Evolutionary conservation across 1,140 invertebrate species (phyloP).

Genomic region (Leptopilina boulardi): DNA sequence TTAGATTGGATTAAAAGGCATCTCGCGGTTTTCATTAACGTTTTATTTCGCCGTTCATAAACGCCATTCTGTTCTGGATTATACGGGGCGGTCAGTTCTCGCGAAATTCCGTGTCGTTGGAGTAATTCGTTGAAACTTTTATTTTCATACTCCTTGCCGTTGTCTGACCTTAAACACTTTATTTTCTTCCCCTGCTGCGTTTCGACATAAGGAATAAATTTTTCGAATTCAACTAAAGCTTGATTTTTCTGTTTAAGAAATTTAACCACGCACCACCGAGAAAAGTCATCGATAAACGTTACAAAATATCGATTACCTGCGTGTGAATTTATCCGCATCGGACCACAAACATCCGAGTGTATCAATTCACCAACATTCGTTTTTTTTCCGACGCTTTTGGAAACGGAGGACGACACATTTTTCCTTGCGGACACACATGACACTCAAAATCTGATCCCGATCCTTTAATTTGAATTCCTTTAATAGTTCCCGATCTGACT

Average conservation of each 20-base stretch:
- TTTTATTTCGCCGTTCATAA: constrained; percentile 57
- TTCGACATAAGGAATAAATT: constrained; percentile 1
- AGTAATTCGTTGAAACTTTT: neutral
- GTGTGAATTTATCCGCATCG: no score
- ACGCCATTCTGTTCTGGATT: constrained; percentile 68
- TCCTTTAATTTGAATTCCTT: neutral
- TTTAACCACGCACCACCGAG: neutral
- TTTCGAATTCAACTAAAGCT: constrained; percentile 62
- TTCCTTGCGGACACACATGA: no score
- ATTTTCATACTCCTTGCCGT: constrained; percentile 58
- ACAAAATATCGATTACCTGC: no score
- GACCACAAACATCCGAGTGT: no score
- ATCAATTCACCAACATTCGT: constrained; percentile 46
- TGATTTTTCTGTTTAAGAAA: constrained; percentile 61
- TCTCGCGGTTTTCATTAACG: constrained; percentile 35
- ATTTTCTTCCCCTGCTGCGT: neutral
- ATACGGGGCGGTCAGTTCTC: constrained; percentile 59
- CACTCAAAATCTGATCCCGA: neutral
- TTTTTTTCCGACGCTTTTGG: no score
- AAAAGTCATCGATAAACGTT: no score
- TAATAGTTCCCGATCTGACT: no score
- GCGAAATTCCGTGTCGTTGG: constrained; percentile 58
- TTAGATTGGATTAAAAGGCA: constrained; percentile 19
- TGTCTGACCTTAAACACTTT: constrained; percentile 58
- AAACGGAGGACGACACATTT: no score